Evolutionary conservation across 2,888 invertebrate genomes (phyloP), one percentile per base, ranked within the genome.

Genomic region (Drosophila longiperda): DNA sequence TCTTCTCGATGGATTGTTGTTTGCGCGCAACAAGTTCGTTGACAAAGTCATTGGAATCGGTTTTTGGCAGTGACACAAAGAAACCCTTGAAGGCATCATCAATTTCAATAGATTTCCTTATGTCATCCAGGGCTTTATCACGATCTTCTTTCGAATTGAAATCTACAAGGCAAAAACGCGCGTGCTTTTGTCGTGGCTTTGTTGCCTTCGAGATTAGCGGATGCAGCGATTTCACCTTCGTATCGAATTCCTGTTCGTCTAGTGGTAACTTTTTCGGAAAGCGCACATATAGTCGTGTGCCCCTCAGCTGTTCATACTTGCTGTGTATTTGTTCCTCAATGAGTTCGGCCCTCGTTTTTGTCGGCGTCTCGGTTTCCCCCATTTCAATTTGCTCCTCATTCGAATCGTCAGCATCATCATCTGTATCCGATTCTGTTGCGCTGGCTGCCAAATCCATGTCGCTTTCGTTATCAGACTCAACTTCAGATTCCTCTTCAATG

Each of bases 181-280:
- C 92, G 53, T 91, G 81, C 34, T 87, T 91, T 32, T 92, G 92
- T 0, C 92, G 90, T 0, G 92, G 92, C 50, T 89, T 92, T 2
- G 82, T 72, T 0, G 82, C 86, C 8, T 76, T 87, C 0, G 78
- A 49, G 20, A 91, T 82, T 34, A 92, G 57, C 0, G 85, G 69
- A 6, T 91, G 90, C 0, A 92, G 60, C 0, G 83, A 34, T 49
- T 88, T 90, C 0, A 82, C 82, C 55, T 85, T 78, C 1, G 66
- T 17, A 9, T 91, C 71, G 26, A 92, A 91, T 9, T 90, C 90
- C 4, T 73, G 55, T 2, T 79, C 57, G 17, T 89, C 85, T 8
- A 78, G 48, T 0, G 92, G 91, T 2, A 92, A 48, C 60, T 91
- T 92, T 1, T 85, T 69, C 2, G 91, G 91, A 38, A 92, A 92